Percentiles rank a stretch among this genome's conserved stretches.
Conservation (phyloP, 2,888 invertebrate genomes). For the Candidula unifasciata region DNA sequence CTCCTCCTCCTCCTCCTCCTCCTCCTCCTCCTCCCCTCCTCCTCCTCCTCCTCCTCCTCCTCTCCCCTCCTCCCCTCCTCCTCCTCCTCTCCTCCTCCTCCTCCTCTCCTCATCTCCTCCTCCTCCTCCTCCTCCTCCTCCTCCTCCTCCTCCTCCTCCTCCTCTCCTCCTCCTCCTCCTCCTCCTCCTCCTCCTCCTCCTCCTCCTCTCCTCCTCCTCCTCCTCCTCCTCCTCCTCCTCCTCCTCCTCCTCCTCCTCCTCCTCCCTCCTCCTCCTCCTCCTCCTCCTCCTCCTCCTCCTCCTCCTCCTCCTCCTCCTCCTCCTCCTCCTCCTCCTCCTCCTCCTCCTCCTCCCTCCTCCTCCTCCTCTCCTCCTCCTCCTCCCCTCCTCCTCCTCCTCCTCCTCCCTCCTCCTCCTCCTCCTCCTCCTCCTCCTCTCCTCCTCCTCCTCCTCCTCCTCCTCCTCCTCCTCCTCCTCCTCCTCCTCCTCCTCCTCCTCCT, state of each 20-base stretch:
- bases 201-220: too few relatives aligned
- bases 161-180: conserved; percentile 5
- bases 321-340: conserved; percentile 15
- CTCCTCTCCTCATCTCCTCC: too few relatives aligned
- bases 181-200: conserved; percentile 10
- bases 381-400: not conserved
- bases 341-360: too few relatives aligned
- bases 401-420: too few relatives aligned
- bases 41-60: conserved; percentile 4
- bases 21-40: not conserved
- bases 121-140: not conserved
- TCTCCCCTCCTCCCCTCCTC: not conserved
- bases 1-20: too few relatives aligned
- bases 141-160: not conserved
- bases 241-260: not conserved
- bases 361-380: too few relatives aligned
- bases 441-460: conserved; percentile 16
- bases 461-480: conserved; percentile 16
- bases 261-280: conserved; percentile 1
- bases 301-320: not conserved
- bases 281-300: not conserved
- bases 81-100: too few relatives aligned
- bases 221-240: too few relatives aligned
- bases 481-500: conserved; percentile 5
- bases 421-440: too few relatives aligned